Evolutionary conservation across 2,113 vertebrate species (phyloP).

Genomic region (Connochaetes taurinus): DNA sequence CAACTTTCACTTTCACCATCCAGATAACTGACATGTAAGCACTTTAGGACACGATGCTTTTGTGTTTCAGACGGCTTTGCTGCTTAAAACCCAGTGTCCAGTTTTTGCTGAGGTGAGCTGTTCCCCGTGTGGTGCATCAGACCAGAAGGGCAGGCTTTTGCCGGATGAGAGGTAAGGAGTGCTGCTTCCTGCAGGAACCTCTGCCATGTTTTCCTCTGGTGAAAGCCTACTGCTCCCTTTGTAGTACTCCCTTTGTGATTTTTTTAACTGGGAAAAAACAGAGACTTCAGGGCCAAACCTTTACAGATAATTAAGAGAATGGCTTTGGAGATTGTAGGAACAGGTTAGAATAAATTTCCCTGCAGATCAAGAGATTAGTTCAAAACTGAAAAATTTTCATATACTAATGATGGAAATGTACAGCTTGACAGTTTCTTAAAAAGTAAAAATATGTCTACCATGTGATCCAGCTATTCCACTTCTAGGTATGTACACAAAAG

Average conservation of each 20-base stretch:
- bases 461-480: neutral
- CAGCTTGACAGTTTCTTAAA: neutral
- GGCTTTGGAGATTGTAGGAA: neutral
- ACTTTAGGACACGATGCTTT: constrained; percentile 11
- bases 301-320: neutral
- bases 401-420: neutral
- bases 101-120: constrained; percentile 87
- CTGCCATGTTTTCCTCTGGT: neutral
- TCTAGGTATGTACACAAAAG: neutral
- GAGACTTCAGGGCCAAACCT: neutral
- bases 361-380: neutral
- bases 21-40: neutral
- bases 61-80: constrained; percentile 90
- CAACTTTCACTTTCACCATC: neutral
- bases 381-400: neutral
- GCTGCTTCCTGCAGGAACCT: neutral
- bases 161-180: constrained; percentile 83
- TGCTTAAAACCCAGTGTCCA: constrained; percentile 95
- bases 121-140: constrained; percentile 78
- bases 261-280: constrained; percentile 23
- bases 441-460: neutral
- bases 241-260: neutral
- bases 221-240: neutral
- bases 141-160: constrained; percentile 85
- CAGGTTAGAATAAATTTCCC: constrained; percentile 18